These are phyloP conservation scores for Panagrolaimus sp. DNA, from an alignment of 1,140 invertebrate genomes.

Conservation along the genomic window DNA sequence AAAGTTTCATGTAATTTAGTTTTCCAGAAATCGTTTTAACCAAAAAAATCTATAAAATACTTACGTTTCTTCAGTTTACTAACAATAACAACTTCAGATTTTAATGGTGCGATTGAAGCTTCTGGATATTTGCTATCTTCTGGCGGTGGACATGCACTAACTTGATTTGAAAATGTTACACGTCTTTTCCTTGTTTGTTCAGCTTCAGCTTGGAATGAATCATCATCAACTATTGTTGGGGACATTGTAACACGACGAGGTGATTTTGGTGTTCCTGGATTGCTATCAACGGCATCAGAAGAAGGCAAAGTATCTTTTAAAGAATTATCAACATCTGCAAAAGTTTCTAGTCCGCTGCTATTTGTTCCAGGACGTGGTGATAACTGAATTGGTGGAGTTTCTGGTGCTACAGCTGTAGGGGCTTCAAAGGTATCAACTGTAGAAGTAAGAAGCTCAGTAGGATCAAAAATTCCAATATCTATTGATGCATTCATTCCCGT, in stretches of 20 bases:
- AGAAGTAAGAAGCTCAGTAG: conserved; percentile 19
- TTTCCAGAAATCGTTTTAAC: too few relatives aligned
- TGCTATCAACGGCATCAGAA: neutral
- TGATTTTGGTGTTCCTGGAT: neutral
- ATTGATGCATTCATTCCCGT: conserved; percentile 12
- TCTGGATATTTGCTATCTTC: conserved; percentile 38
- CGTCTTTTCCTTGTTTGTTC: conserved; percentile 29
- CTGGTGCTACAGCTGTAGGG: neutral
- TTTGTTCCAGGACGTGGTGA: neutral
- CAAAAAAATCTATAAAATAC: neutral
- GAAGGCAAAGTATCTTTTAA: conserved; percentile 7
- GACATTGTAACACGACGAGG: too few relatives aligned
- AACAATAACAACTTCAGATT: conserved; percentile 50
- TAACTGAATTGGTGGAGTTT: neutral
- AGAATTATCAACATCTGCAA: conserved; percentile 39
- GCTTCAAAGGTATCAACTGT: neutral
- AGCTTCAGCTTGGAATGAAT: neutral
- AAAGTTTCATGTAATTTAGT: too few relatives aligned
- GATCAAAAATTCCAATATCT: conserved; percentile 47
- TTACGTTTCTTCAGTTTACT: conserved; percentile 28
- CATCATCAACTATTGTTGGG: conserved; percentile 14
- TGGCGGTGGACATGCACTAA: conserved; percentile 53
- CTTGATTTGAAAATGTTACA: conserved; percentile 52
- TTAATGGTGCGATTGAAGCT: conserved; percentile 47
- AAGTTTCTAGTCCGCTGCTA: conserved; percentile 37